These are phyloP conservation scores for Sprattus sprattus DNA, from an alignment of 2,113 vertebrate genomes.

Conservation along the genomic window DNA sequence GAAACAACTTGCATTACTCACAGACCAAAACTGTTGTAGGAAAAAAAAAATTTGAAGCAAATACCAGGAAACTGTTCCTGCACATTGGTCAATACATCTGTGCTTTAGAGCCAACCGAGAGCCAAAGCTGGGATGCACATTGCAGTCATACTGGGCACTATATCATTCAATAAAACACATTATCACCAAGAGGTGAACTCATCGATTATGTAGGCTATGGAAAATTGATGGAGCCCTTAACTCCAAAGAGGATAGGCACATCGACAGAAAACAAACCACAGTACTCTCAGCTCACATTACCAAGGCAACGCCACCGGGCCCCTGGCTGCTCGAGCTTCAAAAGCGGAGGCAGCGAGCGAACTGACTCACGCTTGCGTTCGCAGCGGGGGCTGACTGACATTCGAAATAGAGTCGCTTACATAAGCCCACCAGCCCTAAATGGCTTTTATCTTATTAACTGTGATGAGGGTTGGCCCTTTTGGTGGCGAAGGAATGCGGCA, in stretches of 20 bases:
- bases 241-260: not conserved
- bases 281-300: slow-evolving; percentile 11
- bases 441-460: slow-evolving; percentile 21
- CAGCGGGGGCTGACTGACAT: slow-evolving; percentile 28
- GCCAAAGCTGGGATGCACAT: not conserved
- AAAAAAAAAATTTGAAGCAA: not conserved
- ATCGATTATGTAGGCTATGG: not conserved
- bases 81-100: not conserved
- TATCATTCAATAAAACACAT: slow-evolving; percentile 16
- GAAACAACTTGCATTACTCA: not conserved
- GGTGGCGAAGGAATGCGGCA: not conserved
- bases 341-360: slow-evolving; percentile 17
- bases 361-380: not conserved
- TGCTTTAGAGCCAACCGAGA: not conserved
- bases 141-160: not conserved
- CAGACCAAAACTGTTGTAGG: not conserved
- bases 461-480: not conserved
- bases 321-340: slow-evolving; percentile 28
- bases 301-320: slow-evolving; percentile 35
- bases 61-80: not conserved
- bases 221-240: not conserved
- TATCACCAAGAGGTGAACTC: not conserved
- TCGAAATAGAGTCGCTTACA: slow-evolving; percentile 29
- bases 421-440: slow-evolving; percentile 25
- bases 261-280: not conserved